phyloP scores from a whole-genome alignment of 2,888 invertebrate species.

The Trichopoda pennipes region DNA sequence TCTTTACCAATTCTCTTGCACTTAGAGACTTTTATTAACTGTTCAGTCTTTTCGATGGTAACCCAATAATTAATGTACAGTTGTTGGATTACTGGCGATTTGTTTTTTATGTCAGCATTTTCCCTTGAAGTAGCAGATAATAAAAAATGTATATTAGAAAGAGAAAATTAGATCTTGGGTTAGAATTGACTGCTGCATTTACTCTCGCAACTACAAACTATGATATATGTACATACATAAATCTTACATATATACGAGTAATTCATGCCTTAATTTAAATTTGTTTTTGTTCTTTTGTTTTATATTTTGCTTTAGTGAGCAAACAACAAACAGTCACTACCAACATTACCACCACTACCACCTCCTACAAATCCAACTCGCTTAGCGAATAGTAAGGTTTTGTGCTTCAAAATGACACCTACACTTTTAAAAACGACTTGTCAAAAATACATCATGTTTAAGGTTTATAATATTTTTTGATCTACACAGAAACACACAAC shows the following conservation, averaged over 20 bases:
- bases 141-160: too few species aligned
- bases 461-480: slow-evolving; percentile 58
- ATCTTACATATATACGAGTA: slow-evolving; percentile 26
- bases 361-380: neutral
- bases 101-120: too few species aligned
- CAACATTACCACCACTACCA: neutral
- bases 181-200: too few species aligned
- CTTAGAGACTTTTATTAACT: too few species aligned
- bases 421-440: slow-evolving; percentile 65
- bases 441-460: slow-evolving; percentile 67
- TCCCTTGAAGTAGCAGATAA: too few species aligned
- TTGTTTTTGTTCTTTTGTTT: neutral
- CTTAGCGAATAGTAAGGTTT: neutral
- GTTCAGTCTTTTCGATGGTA: too few species aligned
- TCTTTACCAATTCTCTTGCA: too few species aligned
- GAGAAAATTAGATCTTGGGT: too few species aligned
- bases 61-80: too few species aligned
- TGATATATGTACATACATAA: neutral
- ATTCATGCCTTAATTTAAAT: slow-evolving; percentile 31
- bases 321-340: neutral
- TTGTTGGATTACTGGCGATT: too few species aligned
- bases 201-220: neutral
- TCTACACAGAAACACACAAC: slow-evolving; percentile 31
- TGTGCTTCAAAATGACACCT: slow-evolving; percentile 68
- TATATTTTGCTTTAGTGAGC: slow-evolving; percentile 18